Conservation (phyloP, 1,140 invertebrate species). For the Trichonephila clavata region DNA sequence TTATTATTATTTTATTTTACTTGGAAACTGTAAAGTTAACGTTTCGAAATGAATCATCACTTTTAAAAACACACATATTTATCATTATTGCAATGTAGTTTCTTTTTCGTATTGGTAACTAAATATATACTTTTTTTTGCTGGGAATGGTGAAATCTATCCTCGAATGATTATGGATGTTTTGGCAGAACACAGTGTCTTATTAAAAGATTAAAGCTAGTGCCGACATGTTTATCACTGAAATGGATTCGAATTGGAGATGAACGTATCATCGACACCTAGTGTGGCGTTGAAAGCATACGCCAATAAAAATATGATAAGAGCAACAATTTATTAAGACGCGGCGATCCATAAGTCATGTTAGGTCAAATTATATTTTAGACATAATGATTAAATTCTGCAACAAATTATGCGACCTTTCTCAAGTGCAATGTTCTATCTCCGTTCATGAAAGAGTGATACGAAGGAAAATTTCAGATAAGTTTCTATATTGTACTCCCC, state of each 20-base stretch:
- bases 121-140: background rate
- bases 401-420: background rate
- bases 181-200: background rate
- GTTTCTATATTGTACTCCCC: background rate
- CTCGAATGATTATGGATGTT: background rate
- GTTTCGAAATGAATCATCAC: too few species aligned
- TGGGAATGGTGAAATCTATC: background rate
- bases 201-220: background rate
- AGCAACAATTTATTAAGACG: background rate
- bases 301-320: slow-evolving; percentile 37
- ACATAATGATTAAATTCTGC: background rate
- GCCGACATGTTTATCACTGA: slow-evolving; percentile 25
- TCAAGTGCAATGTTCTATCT: background rate
- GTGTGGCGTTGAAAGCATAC: background rate
- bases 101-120: too few species aligned
- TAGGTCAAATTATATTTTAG: background rate
- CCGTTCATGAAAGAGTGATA: background rate
- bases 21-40: too few species aligned
- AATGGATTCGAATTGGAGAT: background rate
- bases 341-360: background rate
- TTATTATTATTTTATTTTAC: too few species aligned
- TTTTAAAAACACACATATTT: too few species aligned
- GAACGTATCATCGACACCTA: slow-evolving; percentile 31
- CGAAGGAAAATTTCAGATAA: background rate
- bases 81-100: too few species aligned